phyloP scores from a whole-genome alignment of 2,113 vertebrate genomes.

The Tapirus terrestris region DNA sequence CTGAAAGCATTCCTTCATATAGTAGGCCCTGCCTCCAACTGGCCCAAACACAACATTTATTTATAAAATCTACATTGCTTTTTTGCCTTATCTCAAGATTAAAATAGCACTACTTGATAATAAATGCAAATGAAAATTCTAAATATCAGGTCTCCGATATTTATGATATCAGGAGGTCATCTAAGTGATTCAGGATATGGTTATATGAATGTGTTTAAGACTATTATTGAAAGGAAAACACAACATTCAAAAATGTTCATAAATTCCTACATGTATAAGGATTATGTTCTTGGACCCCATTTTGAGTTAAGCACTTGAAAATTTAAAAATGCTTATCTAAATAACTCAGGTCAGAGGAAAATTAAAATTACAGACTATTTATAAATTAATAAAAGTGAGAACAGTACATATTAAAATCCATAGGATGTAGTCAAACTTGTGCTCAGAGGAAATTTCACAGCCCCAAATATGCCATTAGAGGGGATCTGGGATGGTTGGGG shows the following conservation, averaged over 20 bases:
- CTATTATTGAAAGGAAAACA: neutral
- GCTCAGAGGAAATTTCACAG: constrained; percentile 40
- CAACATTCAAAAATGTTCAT: neutral
- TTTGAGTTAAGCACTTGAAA: constrained; percentile 31
- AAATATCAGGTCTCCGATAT: neutral
- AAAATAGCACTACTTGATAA: constrained; percentile 23
- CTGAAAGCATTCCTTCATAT: neutral
- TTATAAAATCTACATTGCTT: neutral
- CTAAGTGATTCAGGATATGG: neutral
- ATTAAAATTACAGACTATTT: neutral
- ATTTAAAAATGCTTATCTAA: neutral
- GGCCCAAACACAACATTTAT: neutral
- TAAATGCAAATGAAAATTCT: constrained; percentile 25
- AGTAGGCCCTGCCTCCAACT: neutral
- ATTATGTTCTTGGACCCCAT: neutral
- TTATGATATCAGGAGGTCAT: neutral
- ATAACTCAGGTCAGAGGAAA: constrained; percentile 10
- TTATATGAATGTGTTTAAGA: neutral
- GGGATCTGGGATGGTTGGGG: neutral
- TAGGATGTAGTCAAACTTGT: constrained; percentile 1
- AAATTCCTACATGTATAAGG: neutral
- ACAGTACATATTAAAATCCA: neutral
- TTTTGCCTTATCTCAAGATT: constrained; percentile 32
- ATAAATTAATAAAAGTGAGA: constrained; percentile 37
- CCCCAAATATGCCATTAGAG: neutral